A percentile compares a stretch with the other conserved stretches of the same genome.
Evolutionary conservation across 1,140 invertebrate genomes (phyloP).

Genomic region (Ephestia elutella): DNA sequence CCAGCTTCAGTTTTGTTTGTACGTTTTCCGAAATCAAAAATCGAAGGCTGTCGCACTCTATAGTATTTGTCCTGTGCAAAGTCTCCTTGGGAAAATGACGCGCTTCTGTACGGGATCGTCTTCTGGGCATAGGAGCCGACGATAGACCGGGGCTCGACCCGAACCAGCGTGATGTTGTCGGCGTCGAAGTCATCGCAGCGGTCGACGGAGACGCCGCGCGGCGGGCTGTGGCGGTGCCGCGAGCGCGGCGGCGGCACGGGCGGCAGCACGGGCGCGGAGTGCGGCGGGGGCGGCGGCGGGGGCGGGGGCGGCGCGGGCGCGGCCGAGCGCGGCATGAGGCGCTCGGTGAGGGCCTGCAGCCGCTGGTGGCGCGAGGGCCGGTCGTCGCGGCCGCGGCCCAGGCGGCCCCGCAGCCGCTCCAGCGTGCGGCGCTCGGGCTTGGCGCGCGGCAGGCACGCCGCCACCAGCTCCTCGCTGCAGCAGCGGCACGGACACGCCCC

Average conservation of each 20-base stretch:
- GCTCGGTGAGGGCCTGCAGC: slow-evolving; percentile 84
- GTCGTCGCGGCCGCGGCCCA: slow-evolving; percentile 78
- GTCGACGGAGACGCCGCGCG: slow-evolving; percentile 54
- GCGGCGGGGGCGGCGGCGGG: slow-evolving; percentile 49
- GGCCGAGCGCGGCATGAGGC: slow-evolving; percentile 73
- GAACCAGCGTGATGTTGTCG: slow-evolving; percentile 66
- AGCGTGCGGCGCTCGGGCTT: slow-evolving; percentile 77
- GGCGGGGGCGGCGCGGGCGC: slow-evolving; percentile 47
- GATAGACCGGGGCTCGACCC: slow-evolving; percentile 74
- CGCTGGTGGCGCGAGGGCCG: slow-evolving; percentile 77
- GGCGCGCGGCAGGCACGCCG: slow-evolving; percentile 70
- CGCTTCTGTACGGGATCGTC: slow-evolving; percentile 82
- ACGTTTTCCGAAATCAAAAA: slow-evolving; percentile 62
- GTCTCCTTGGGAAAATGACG: slow-evolving; percentile 89
- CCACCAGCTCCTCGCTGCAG: slow-evolving; percentile 71
- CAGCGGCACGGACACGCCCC: slow-evolving; percentile 62
- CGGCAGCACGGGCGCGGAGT: slow-evolving; percentile 53
- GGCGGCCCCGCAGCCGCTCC: slow-evolving; percentile 85
- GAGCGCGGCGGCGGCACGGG: slow-evolving; percentile 55
- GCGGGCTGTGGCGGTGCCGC: slow-evolving; percentile 52
- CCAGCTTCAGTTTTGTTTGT: slow-evolving; percentile 43
- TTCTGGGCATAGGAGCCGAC: slow-evolving; percentile 76
- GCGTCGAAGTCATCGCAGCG: slow-evolving; percentile 61
- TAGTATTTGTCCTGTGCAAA: slow-evolving; percentile 73
- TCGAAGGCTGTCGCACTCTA: slow-evolving; percentile 49